Conservation (phyloP, 2,113 vertebrate genomes). For the Sebastes fasciatus region DNA sequence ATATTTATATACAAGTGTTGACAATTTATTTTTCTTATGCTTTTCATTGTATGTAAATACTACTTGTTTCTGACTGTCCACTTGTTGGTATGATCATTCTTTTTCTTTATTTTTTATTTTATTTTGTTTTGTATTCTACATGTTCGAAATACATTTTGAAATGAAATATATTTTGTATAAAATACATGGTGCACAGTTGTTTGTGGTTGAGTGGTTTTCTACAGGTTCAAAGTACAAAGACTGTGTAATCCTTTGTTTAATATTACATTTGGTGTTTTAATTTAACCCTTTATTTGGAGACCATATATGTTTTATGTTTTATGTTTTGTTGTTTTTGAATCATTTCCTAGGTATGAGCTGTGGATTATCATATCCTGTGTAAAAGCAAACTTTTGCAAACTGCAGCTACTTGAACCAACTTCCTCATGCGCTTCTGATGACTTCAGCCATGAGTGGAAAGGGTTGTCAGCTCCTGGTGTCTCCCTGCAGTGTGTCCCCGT, state of each 20-base stretch:
- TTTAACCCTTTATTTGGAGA: not conserved
- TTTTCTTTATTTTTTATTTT: not conserved
- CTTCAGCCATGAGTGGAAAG: conserved; percentile 81
- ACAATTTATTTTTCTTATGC: too few species aligned
- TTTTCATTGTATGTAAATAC: too few species aligned
- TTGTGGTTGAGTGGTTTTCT: conserved; percentile 14
- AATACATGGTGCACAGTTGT: not conserved
- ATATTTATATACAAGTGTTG: not conserved
- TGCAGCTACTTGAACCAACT: not conserved
- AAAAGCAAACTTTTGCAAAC: not conserved
- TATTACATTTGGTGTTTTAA: not conserved
- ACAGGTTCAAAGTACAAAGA: conserved; percentile 8
- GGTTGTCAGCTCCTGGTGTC: conserved; percentile 83
- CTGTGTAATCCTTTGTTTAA: not conserved
- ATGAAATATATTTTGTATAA: too few species aligned
- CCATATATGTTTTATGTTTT: not conserved
- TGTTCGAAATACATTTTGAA: too few species aligned
- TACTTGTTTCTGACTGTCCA: too few species aligned
- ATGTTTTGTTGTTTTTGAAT: conserved; percentile 16
- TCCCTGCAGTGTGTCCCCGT: conserved; percentile 72
- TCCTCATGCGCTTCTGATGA: not conserved
- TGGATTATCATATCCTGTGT: not conserved
- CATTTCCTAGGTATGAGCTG: conserved; percentile 30
- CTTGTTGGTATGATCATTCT: too few species aligned
- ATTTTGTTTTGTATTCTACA: not conserved